Conservation (phyloP, 2,888 invertebrate species). For the Chloromyia formosa region DNA sequence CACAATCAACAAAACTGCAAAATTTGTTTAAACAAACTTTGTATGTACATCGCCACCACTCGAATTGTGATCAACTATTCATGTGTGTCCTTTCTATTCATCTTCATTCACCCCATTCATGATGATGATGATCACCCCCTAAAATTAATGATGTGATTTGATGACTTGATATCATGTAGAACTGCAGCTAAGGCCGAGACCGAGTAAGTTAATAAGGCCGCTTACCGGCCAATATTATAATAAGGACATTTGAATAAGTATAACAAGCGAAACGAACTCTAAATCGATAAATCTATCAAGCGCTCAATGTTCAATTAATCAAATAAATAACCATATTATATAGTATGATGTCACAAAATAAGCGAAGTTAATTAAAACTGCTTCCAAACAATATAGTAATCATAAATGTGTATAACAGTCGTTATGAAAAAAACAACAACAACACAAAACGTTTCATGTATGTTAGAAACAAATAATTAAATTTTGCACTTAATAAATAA, state of each 20-base stretch:
- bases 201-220: slow-evolving; percentile 47
- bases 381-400: slow-evolving; percentile 16
- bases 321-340: slow-evolving; percentile 23
- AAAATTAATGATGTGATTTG: slow-evolving; percentile 25
- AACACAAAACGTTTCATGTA: slow-evolving; percentile 6
- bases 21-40: background rate
- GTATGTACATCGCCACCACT: slow-evolving; percentile 15
- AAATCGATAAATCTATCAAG: slow-evolving; percentile 16
- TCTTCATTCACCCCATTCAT: slow-evolving; percentile 24
- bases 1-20: slow-evolving; percentile 28
- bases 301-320: slow-evolving; percentile 34
- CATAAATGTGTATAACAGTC: slow-evolving; percentile 21
- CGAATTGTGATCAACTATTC: slow-evolving; percentile 17
- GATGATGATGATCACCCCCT: slow-evolving; percentile 21
- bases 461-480: slow-evolving; percentile 41
- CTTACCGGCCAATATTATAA: slow-evolving; percentile 44
- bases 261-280: slow-evolving; percentile 10
- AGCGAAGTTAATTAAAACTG: slow-evolving; percentile 6
- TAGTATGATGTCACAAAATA: slow-evolving; percentile 5
- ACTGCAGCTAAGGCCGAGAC: slow-evolving; percentile 45
- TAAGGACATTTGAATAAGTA: slow-evolving; percentile 48
- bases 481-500: slow-evolving; percentile 21
- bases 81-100: slow-evolving; percentile 17
- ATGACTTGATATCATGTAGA: slow-evolving; percentile 26
- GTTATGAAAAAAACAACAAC: background rate